These are phyloP conservation scores for Tupiocoris notatus DNA, from an alignment of 2,888 invertebrate species.

Conservation along the genomic window DNA sequence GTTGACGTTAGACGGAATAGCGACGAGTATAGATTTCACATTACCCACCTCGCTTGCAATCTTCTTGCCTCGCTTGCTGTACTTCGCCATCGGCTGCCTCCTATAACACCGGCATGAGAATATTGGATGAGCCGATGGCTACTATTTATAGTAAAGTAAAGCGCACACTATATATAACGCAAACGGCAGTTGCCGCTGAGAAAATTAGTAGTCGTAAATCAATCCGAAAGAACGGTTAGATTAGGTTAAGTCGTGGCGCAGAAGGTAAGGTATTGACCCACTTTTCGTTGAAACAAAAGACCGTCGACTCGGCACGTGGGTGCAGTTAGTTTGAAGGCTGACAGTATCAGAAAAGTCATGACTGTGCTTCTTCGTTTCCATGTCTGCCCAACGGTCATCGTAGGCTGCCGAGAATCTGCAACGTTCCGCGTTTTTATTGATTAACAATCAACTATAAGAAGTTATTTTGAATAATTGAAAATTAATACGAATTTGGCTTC, in stretches of 20 bases:
- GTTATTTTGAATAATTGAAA: no score
- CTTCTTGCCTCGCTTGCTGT: background rate
- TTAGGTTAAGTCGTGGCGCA: no score
- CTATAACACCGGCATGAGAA: conserved; percentile 4
- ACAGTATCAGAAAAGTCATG: conserved; percentile 16
- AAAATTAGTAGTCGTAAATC: conserved; percentile 9
- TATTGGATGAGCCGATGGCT: background rate
- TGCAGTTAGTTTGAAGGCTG: conserved; percentile 10
- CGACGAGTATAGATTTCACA: no score
- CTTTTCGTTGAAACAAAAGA: conserved; percentile 3
- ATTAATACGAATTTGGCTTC: no score
- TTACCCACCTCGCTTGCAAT: conserved; percentile 13
- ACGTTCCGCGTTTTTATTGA: no score
- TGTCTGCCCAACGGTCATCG: conserved; percentile 7
- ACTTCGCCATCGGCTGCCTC: background rate
- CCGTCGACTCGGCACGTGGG: background rate
- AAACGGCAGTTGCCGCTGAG: background rate
- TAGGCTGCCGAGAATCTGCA: conserved; percentile 9
- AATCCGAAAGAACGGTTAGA: background rate
- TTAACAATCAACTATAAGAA: no score
- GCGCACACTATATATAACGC: no score
- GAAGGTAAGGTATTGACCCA: conserved; percentile 15
- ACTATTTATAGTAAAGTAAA: background rate
- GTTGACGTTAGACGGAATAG: no score
- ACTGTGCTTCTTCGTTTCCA: conserved; percentile 4